Percentiles rank a stretch among this genome's conserved stretches.
phyloP scores from a whole-genome alignment of 2,113 vertebrate genomes.

The Erythrolamprus reginae region DNA sequence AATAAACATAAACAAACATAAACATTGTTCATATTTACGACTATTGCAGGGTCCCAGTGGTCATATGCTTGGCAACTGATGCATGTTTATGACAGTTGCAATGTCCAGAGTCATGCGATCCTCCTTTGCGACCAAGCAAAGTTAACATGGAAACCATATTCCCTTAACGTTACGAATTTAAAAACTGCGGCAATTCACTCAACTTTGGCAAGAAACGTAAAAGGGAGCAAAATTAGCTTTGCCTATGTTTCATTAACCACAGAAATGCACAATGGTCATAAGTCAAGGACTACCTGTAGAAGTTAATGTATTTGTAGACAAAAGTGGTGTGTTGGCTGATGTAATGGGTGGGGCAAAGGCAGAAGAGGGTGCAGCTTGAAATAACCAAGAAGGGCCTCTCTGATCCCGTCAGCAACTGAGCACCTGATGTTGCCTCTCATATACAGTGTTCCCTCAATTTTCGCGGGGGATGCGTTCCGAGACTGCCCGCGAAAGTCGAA shows the following conservation, averaged over 20 bases:
- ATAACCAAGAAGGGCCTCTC: neutral
- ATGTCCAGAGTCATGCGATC: neutral
- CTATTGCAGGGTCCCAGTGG: neutral
- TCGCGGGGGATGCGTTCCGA: no score
- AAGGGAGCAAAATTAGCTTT: neutral
- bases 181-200: neutral
- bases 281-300: neutral
- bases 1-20: no score
- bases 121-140: neutral
- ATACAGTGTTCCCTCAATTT: no score
- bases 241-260: neutral
- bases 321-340: neutral
- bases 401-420: neutral
- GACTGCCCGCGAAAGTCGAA: no score
- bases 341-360: neutral
- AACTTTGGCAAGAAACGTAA: neutral
- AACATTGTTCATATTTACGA: neutral
- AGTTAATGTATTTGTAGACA: neutral
- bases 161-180: neutral
- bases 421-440: neutral
- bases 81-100: neutral
- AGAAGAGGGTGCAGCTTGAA: neutral
- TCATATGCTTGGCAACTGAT: neutral
- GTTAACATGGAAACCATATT: no score
- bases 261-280: neutral